Base-by-base conservation (phyloP, 2,888 invertebrate genomes). In the Eudemis profundana region DNA sequence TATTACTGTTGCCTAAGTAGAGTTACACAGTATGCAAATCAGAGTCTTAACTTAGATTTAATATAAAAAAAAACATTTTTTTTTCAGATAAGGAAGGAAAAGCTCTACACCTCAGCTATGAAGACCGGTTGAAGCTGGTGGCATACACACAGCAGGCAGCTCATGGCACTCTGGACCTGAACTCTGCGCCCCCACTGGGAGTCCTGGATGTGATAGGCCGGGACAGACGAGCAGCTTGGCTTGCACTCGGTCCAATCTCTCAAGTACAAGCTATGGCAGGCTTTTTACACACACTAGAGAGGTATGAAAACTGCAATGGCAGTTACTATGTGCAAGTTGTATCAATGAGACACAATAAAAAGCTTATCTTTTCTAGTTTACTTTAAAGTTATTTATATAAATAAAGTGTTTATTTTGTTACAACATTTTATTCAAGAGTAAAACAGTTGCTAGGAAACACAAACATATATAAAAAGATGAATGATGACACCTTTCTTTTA, bases 41-140 rank as follows among this genome's bases (percentile, higher is more conserved):
- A 14, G 3, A 15, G 7, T 40, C 4, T 40, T 7, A 4, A 40
- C 1, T 5, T 7, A 17, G 8, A 40, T 40, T 15, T 17, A 3
- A 3, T 44, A 44, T 19, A 8, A 12, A 17, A 4, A 1, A 19
- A 19, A 3, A 8, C 10, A 10, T 33, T 8, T 10, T 8, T 10
- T 33, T 93, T 93, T 14, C 87, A 98, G 99, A 99, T 85, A 98
- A 99, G 91, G 97, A 98, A 90, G 98, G 98, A n/a, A 99, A 98
- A 93, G 99, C 98, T 2, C 94, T 99, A 51, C 98, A 98, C 79
- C 93, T 98, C 68, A 97, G 97, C 49, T 99, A 99, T 85, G 97
- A 97, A 86, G 98, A 99, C 81, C 97, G 98, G 81, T 87, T 98
- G 61, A 96, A 96, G 81, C 89, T 99, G 69, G 96, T 98, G 15